Evolutionary conservation across 2,888 invertebrate species (phyloP).

Genomic region (Belgica antarctica): DNA sequence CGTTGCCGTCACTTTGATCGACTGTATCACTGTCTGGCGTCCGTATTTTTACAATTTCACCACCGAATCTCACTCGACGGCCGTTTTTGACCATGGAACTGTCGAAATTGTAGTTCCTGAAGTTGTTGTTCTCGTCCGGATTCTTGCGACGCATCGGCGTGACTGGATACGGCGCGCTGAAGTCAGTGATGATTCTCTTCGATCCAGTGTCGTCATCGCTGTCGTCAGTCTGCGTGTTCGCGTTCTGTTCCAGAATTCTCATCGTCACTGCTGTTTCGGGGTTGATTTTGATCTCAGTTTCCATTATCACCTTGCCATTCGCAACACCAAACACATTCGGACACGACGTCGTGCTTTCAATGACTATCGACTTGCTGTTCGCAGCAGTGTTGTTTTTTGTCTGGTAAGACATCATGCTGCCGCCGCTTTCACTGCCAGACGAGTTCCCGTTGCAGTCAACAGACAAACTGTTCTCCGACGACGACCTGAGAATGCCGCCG

Average conservation of each 20-base stretch:
- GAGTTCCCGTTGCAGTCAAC: conserved; percentile 39
- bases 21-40: conserved; percentile 80
- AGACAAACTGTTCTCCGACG: conserved; percentile 25
- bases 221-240: conserved; percentile 54
- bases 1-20: conserved; percentile 60
- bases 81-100: conserved; percentile 57
- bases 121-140: conserved; percentile 6
- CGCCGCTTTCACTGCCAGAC: conserved; percentile 27
- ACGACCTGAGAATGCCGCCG: conserved; percentile 28
- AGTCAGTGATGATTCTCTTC: conserved; percentile 31
- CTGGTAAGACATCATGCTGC: conserved; percentile 20
- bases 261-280: conserved; percentile 78
- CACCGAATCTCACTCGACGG: conserved; percentile 78
- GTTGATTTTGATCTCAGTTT: conserved; percentile 79
- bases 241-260: conserved; percentile 75
- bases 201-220: conserved; percentile 45
- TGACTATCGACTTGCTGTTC: neutral
- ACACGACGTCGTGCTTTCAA: conserved; percentile 36
- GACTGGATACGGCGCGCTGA: conserved; percentile 42
- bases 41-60: conserved; percentile 80
- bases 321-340: conserved; percentile 45
- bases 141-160: conserved; percentile 22
- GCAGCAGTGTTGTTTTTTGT: conserved; percentile 30
- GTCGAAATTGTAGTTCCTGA: conserved; percentile 55
- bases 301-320: conserved; percentile 70